Conservation (phyloP, 2,797 vertebrate species). For the Amblyraja radiata region DNA sequence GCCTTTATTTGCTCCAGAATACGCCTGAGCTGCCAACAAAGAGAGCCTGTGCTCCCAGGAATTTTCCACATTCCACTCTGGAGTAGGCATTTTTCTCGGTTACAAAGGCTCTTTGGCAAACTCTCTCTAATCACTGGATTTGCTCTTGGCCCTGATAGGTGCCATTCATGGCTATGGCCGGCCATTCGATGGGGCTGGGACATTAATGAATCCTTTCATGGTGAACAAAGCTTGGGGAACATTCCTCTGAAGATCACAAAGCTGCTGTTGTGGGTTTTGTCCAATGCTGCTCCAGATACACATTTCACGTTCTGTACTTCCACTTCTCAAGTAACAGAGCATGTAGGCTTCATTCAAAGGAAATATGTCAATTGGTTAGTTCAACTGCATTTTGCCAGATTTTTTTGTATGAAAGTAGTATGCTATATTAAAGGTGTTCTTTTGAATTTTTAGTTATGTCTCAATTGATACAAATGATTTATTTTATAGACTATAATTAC, state of each 20-base stretch:
- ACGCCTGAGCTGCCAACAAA: slow-evolving; percentile 75
- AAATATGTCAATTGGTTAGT: slow-evolving; percentile 41
- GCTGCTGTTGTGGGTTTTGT: slow-evolving; percentile 56
- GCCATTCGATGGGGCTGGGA: slow-evolving; percentile 67
- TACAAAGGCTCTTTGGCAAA: slow-evolving; percentile 89
- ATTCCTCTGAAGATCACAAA: slow-evolving; percentile 67
- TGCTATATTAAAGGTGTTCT: background rate
- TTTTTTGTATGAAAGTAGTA: background rate
- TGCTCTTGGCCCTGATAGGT: slow-evolving; percentile 80
- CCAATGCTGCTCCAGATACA: slow-evolving; percentile 47
- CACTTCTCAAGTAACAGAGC: slow-evolving; percentile 51
- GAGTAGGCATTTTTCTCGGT: slow-evolving; percentile 89
- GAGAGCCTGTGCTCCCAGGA: slow-evolving; percentile 84
- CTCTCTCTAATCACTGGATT: slow-evolving; percentile 88
- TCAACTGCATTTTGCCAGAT: slow-evolving; percentile 44
- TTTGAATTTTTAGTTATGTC: no score
- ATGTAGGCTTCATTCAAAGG: slow-evolving; percentile 51
- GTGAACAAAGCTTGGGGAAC: slow-evolving; percentile 64
- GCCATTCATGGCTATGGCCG: slow-evolving; percentile 76
- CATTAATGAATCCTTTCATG: slow-evolving; percentile 71
- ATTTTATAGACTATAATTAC: background rate
- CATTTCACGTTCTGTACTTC: slow-evolving; percentile 44
- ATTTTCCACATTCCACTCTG: slow-evolving; percentile 91
- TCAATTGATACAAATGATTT: background rate
- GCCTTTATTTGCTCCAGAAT: slow-evolving; percentile 87